Evolutionary conservation across 2,888 invertebrate genomes (phyloP).

Genomic region (Lymantria monacha): DNA sequence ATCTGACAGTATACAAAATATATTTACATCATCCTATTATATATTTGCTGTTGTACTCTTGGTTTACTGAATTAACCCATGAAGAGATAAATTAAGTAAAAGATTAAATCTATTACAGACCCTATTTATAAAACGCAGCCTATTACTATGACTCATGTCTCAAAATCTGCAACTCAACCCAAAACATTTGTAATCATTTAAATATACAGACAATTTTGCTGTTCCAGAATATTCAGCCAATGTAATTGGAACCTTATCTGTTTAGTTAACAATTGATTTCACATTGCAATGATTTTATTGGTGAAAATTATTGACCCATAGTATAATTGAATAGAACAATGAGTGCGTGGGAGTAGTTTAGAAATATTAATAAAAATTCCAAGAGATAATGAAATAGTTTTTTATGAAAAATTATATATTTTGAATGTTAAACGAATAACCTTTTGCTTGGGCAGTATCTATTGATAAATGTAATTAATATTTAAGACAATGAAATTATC

Average conservation of each 20-base stretch:
- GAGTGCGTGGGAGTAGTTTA: constrained; percentile 56
- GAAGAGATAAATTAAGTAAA: constrained; percentile 50
- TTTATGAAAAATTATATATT: constrained; percentile 34
- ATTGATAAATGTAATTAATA: not conserved
- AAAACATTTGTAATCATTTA: constrained; percentile 22
- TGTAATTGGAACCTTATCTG: constrained; percentile 2
- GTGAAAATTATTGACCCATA: constrained; percentile 21
- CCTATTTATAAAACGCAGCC: constrained; percentile 39
- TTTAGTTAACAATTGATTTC: not conserved
- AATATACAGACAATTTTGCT: constrained; percentile 17
- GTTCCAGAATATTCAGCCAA: constrained; percentile 1
- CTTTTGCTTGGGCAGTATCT: not conserved
- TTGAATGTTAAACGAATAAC: not conserved
- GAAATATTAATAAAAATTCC: constrained; percentile 60
- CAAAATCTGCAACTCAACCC: constrained; percentile 48
- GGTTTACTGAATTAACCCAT: constrained; percentile 47
- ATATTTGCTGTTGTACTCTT: constrained; percentile 25
- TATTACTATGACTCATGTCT: constrained; percentile 50
- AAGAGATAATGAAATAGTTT: constrained; percentile 38
- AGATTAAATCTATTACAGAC: constrained; percentile 47
- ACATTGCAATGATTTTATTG: not conserved
- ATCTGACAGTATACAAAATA: no score
- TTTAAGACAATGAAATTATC: not conserved
- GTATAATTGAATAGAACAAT: constrained; percentile 52
- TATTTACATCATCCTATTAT: constrained; percentile 10